Conservation (phyloP, 2,797 vertebrate genomes). For the Acrossocheilus wenchowensis region DNA sequence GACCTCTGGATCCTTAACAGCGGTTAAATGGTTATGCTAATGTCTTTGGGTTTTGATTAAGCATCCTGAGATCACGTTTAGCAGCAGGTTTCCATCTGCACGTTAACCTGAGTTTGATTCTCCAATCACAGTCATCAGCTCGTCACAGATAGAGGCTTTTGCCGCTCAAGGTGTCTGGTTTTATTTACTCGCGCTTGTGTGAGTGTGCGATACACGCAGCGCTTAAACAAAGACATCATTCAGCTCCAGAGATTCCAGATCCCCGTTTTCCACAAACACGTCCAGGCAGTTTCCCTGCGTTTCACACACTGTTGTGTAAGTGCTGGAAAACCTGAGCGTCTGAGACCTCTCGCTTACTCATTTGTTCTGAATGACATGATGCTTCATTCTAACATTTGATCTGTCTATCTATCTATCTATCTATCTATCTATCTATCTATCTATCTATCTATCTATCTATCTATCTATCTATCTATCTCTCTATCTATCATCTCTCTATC, state of each 20-base stretch:
- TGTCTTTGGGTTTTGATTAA: constrained; percentile 9
- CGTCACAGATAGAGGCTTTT: background rate
- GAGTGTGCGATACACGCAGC: background rate
- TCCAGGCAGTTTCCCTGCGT: constrained; percentile 5
- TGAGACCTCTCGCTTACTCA: background rate
- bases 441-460: background rate
- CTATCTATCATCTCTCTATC: rapidly evolving
- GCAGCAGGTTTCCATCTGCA: background rate
- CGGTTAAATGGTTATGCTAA: background rate
- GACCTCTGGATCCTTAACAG: background rate
- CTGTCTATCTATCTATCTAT: background rate
- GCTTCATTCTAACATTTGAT: background rate
- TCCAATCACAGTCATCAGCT: background rate
- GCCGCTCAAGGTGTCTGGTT: background rate
- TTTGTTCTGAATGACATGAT: background rate
- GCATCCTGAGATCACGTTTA: constrained; percentile 6
- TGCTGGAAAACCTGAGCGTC: background rate
- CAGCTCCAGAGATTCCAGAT: constrained; percentile 10
- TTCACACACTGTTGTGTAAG: constrained; percentile 13
- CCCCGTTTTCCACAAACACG: background rate
- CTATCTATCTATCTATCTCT: rapidly evolving
- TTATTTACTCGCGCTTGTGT: background rate
- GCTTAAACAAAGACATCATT: background rate
- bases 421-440: background rate
- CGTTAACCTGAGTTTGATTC: background rate